Evolutionary conservation across 2,888 invertebrate genomes (phyloP), one percentile per base, ranked within the genome.

Genomic region (Lepidocyrtinus sp.): DNA sequence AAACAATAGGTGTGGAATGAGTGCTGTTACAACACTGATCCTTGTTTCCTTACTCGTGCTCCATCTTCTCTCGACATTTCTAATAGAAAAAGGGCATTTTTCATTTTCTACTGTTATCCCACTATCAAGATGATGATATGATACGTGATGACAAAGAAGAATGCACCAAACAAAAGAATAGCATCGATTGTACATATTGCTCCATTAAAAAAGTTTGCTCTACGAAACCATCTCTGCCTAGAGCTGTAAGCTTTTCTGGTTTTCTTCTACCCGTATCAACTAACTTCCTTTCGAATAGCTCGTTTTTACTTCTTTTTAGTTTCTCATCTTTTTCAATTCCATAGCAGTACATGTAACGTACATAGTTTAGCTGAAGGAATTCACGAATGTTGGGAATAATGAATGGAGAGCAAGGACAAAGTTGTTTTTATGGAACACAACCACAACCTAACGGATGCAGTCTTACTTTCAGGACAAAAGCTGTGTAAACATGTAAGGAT

Each of bases 381-480:
- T 12, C 36, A 72, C 61, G 81, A 62, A 68, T 81, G 68, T 70
- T 81, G 71, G 81, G 81, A 75, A 12, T 63, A 25, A 17, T 21
- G 36, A 81, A 81, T 81, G 73, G 81, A 77, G 81, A 81, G 74
- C 81, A 81, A 81, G 81, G 81, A 73, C 81, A 77, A 76, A 77
- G 25, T 77, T 81, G 77, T 81, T 81, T 65, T 55, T 79, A 72
- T 79, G 59, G 73, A 72, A 62, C 72, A 67, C 36, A 72, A 17
- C 55, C 55, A 55, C 17, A 36, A n/a, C n/a, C 55, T n/a, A 55
- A n/a, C 55, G 55, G 55, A 55, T 55, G 55, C 55, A 55, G 5
- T 5, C 55, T 5, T n/a, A n/a, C 5, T 2, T 55, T 17, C 12
- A 36, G 36, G 36, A 36, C 36, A 36, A 36, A 36, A 36, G 12